These are phyloP conservation scores for Leptinotarsa lineolata DNA, from an alignment of 1,140 invertebrate species.

Conservation along the genomic window DNA sequence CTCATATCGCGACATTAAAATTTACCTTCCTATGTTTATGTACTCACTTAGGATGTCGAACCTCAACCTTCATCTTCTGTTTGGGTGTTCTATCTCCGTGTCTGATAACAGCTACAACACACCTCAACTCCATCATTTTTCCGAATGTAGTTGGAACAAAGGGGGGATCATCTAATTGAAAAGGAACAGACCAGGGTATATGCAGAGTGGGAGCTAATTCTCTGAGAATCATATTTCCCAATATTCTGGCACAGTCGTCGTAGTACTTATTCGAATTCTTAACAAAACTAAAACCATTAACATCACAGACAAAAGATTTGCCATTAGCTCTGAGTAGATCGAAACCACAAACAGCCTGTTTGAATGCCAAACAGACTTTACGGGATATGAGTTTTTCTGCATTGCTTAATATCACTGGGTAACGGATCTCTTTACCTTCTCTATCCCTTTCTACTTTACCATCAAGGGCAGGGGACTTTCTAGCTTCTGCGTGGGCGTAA, in stretches of 20 bases:
- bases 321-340: slow-evolving; percentile 80
- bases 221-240: slow-evolving; percentile 86
- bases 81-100: slow-evolving; percentile 99
- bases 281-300: slow-evolving; percentile 99
- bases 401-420: slow-evolving; percentile 97
- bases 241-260: slow-evolving; percentile 97
- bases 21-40: neutral
- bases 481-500: slow-evolving; percentile 98
- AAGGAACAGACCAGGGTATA: slow-evolving; percentile 95
- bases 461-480: slow-evolving; percentile 96
- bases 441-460: slow-evolving; percentile 98
- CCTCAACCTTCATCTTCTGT: slow-evolving; percentile 99
- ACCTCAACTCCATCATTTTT: slow-evolving; percentile 99
- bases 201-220: slow-evolving; percentile 93
- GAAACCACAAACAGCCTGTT: slow-evolving; percentile 99
- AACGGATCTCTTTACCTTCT: slow-evolving; percentile 98
- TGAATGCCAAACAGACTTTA: slow-evolving; percentile 97
- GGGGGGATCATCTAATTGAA: slow-evolving; percentile 96
- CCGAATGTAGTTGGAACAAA: slow-evolving; percentile 99
- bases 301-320: slow-evolving; percentile 99
- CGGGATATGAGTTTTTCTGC: slow-evolving; percentile 98
- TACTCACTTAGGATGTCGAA: slow-evolving; percentile 92
- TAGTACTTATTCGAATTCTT: slow-evolving; percentile 99
- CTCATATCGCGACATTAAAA: no score
- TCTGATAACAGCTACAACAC: slow-evolving; percentile 96